These are phyloP conservation scores for Tigriopus californicus DNA, from an alignment of 2,888 invertebrate species.

Conservation along the genomic window DNA sequence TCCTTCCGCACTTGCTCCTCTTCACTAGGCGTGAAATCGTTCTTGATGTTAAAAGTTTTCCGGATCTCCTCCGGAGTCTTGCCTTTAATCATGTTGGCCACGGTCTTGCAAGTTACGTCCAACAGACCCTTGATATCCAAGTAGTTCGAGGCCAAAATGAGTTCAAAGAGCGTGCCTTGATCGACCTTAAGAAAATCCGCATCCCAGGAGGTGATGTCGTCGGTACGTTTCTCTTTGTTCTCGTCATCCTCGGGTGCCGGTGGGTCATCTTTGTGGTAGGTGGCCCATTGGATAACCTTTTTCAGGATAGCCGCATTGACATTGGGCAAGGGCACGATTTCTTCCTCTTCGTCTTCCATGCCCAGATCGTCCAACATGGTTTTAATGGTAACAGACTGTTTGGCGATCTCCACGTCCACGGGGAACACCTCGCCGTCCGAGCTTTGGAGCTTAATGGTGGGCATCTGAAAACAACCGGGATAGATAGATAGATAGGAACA, in stretches of 20 bases:
- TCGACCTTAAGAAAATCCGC: conserved; percentile 88
- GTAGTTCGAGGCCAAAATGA: conserved; percentile 91
- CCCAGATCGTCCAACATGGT: conserved; percentile 91
- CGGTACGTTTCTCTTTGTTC: conserved; percentile 92
- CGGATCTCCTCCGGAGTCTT: conserved; percentile 94
- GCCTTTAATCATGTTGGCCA: conserved; percentile 95
- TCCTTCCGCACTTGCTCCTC: conserved; percentile 95
- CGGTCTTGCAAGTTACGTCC: conserved; percentile 95
- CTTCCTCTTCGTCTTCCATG: conserved; percentile 49
- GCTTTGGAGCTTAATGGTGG: conserved; percentile 80
- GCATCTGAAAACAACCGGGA: conserved; percentile 46
- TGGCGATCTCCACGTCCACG: conserved; percentile 89
- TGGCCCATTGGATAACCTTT: conserved; percentile 80
- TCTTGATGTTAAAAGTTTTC: conserved; percentile 90
- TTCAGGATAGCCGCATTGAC: conserved; percentile 90
- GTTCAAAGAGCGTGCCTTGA: conserved; percentile 85
- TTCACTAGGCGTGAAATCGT: conserved; percentile 85
- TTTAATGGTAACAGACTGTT: conserved; percentile 92
- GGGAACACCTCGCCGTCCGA: conserved; percentile 89
- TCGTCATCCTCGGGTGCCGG: conserved; percentile 92
- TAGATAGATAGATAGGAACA: too few relatives aligned
- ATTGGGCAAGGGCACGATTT: conserved; percentile 86
- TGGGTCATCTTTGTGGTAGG: conserved; percentile 85
- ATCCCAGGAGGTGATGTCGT: conserved; percentile 98
- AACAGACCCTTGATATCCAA: conserved; percentile 73